Percentiles rank a stretch among this genome's conserved stretches.
These are phyloP conservation scores for Saturnia japonica DNA, from an alignment of 2,888 invertebrate genomes.

Conservation along the genomic window DNA sequence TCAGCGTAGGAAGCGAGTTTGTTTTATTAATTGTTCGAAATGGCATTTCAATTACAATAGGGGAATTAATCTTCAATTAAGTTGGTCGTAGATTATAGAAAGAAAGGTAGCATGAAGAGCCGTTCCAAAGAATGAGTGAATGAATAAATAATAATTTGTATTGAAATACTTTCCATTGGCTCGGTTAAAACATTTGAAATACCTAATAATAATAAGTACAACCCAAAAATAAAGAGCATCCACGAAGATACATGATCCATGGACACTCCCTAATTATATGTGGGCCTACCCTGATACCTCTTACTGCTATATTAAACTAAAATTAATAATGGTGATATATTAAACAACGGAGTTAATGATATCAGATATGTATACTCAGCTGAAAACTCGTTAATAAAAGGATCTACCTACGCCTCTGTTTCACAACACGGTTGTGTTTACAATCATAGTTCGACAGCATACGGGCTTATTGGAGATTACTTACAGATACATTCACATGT, in stretches of 20 bases:
- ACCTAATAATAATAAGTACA: not conserved
- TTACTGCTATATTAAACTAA: no score
- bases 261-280: not conserved
- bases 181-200: no score
- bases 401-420: slow-evolving; percentile 34
- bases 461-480: slow-evolving; percentile 15
- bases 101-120: no score
- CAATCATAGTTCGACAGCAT: slow-evolving; percentile 24
- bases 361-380: not conserved
- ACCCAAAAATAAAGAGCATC: not conserved
- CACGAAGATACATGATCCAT: not conserved
- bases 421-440: slow-evolving; percentile 31
- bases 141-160: no score
- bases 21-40: no score
- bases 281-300: not conserved
- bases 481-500: slow-evolving; percentile 7
- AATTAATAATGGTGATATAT: not conserved
- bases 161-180: no score
- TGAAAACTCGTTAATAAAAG: slow-evolving; percentile 12
- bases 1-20: no score
- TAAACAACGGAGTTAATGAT: not conserved
- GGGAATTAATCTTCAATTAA: no score
- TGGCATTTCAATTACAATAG: no score
- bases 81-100: no score
- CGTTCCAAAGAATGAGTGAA: no score